Percentiles rank a stretch among this genome's conserved stretches.
phyloP scores from a whole-genome alignment of 2,797 vertebrate genomes.

The Gastrophryne carolinensis region DNA sequence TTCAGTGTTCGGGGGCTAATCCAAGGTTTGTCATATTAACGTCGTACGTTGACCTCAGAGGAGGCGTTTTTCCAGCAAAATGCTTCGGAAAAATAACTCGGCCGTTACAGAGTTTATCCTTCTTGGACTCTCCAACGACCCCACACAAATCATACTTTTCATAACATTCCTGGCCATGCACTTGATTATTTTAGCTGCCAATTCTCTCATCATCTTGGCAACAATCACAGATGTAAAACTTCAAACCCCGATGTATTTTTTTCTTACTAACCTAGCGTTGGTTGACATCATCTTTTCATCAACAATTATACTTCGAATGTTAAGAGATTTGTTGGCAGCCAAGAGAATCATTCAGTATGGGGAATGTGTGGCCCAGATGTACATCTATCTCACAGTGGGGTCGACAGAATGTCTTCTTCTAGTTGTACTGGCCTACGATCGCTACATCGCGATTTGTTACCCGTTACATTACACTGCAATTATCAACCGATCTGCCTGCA shows the following conservation, averaged over 20 bases:
- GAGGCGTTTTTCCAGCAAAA: no score
- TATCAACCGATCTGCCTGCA: slow-evolving; percentile 24
- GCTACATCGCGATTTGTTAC: slow-evolving; percentile 13
- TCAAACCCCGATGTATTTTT: background rate
- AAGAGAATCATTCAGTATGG: background rate
- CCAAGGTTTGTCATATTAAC: no score
- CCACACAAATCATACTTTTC: background rate
- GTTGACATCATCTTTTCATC: background rate
- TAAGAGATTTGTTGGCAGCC: background rate
- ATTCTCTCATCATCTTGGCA: background rate
- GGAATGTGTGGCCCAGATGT: background rate
- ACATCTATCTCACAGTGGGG: background rate
- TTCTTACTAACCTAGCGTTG: background rate
- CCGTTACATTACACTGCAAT: slow-evolving; percentile 12
- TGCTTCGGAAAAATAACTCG: slow-evolving; percentile 37
- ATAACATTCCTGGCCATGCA: background rate
- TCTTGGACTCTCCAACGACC: background rate
- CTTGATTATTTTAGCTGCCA: background rate
- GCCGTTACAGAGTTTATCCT: background rate
- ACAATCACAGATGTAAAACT: background rate
- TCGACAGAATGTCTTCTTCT: background rate
- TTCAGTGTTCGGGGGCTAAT: no score
- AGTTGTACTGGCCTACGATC: background rate
- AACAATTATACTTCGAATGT: background rate
- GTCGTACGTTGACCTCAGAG: no score